Base-by-base conservation (phyloP, 2,888 invertebrate species). In the Catocala sponsa region DNA sequence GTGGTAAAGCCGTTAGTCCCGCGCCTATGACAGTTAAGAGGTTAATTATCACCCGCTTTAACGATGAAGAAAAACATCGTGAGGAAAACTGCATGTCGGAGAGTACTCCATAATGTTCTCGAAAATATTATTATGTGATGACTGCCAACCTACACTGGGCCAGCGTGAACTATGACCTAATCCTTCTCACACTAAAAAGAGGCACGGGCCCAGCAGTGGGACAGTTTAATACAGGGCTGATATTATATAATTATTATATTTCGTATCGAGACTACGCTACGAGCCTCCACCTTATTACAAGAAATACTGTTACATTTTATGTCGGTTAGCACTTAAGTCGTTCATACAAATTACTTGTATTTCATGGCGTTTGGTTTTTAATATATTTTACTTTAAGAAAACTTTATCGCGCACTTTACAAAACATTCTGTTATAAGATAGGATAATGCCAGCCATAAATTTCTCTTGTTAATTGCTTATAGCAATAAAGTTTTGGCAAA, bases 261-360 rank as follows among this genome's bases (percentile, higher is more conserved):
- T 48, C 32, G 11, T 2, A 48, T 32, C 12, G 9, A 10, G 35
- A 2, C 10, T 44, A 43, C 51, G 32, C 11, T 4, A 41, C 13
- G 11, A 47, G 12, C 58, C 41, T 58, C 41, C 33, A 15, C 33
- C 5, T 33, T 38, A 38, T 44, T 32, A 32, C 32, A 32, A 58
- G 1, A 52, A 41, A 52, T 46, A n/a, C 35, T 52, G 38, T 58
- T 13, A 52, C 12, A 12, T 59, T 58, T 72, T 55, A 72, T 64
- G 57, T 64, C 53, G 43, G 32, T 59, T 58, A n/a, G 68, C 76
- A 72, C 76, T 72, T 48, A 68, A 68, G 53, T 57, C 48, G 46
- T 76, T 64, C n/a, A 25, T 63, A 44, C 12, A 47, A 72, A 74
- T 63, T 60, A 63, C 38, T 53, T 33, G 6, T 53, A 44, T 57